Base-by-base conservation (phyloP, 2,888 invertebrate species). In the Drosophila affinis region DNA sequence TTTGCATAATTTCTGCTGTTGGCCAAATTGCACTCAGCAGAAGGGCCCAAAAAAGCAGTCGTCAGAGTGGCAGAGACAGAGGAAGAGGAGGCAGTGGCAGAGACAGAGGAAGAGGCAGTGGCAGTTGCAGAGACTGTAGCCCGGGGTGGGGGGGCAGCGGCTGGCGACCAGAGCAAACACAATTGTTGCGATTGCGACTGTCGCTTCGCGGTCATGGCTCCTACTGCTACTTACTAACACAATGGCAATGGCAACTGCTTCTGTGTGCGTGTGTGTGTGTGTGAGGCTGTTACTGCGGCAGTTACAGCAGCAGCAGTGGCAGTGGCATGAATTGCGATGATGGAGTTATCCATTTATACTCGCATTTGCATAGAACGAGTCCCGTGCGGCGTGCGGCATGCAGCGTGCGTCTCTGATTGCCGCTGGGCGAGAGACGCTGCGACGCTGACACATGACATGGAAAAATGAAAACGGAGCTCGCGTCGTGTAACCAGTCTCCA, bases 311-410 rank as follows among this genome's bases (percentile, higher is more conserved):
- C 54, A 58, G 54, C 63, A 45, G 54, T 57, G 27, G 27, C 67
- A 64, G 65, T 63, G 67, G 86, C 81, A 88, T 84, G 85, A 85
- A 88, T 84, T 86, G 80, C 77, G 82, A 85, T 87, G 89, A 89
- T 87, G 87, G 88, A 89, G 89, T 87, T 89, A 88, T 87, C 89
- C 89, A 88, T 87, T 87, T 89, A 86, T 86, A 78, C 83, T 79
- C 70, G 72, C 88, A 87, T 87, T 87, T 87, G 85, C 89, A 89
- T 87, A 82, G 77, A 75, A 76, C 62, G 68, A 54, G 21, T 34
- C 12, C 39, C 6, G 39, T 7, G 39, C 39, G 12, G 39, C 14
- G 14, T 14, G 12, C 34, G 1, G 32, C 10, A 1, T 34, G 34
- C 12, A 4, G 34, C 34, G 12, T 32, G 32, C 14, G 39, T 75